A percentile compares a stretch with the other conserved stretches of the same genome.
These are phyloP conservation scores for Pantala flavescens DNA, from an alignment of 1,140 invertebrate genomes.

Conservation along the genomic window DNA sequence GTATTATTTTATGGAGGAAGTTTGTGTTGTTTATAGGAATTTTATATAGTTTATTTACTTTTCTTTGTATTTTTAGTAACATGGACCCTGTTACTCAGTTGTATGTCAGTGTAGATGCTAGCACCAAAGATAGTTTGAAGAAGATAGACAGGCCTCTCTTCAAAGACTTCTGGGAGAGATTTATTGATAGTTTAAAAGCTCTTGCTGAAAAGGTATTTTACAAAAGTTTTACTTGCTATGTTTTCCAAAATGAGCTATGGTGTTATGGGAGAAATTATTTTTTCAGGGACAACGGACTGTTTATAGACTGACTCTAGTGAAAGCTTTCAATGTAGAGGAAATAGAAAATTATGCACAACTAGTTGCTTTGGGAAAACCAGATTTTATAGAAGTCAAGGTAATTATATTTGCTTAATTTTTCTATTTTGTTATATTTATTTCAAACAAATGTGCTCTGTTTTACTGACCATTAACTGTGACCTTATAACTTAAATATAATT, in stretches of 20 bases:
- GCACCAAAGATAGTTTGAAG: constrained; percentile 51
- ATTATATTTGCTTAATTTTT: constrained; percentile 15
- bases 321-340: constrained; percentile 51
- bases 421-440: no score
- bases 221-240: background rate
- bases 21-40: no score
- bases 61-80: constrained; percentile 32
- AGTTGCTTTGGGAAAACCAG: constrained; percentile 46
- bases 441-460: background rate
- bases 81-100: constrained; percentile 50
- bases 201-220: constrained; percentile 38
- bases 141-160: constrained; percentile 54
- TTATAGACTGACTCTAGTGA: constrained; percentile 52
- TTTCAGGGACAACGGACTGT: constrained; percentile 48
- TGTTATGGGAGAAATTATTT: constrained; percentile 1
- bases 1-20: no score
- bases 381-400: constrained; percentile 58
- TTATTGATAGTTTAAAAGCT: constrained; percentile 44
- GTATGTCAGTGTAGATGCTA: constrained; percentile 55
- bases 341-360: constrained; percentile 48
- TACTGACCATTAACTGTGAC: no score
- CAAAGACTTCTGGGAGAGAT: constrained; percentile 52
- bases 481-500: no score
- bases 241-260: background rate
- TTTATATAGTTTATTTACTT: no score